phyloP scores from a whole-genome alignment of 2,888 invertebrate genomes.

The Synergus itoensis region DNA sequence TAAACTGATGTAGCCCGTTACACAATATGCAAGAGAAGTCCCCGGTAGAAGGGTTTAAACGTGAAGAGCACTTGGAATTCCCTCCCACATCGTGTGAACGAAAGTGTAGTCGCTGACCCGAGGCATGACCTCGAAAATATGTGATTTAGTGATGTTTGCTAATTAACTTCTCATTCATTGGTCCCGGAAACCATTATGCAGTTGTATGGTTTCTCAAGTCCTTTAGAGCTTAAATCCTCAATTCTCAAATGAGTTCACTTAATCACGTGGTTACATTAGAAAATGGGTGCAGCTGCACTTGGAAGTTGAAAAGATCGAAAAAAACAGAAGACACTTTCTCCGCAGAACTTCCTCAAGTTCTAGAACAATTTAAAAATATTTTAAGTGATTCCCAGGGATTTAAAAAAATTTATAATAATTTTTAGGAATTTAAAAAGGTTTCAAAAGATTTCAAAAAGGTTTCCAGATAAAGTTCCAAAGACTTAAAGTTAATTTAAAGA shows the following conservation, averaged over 20 bases:
- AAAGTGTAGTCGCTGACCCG: slow-evolving; percentile 29
- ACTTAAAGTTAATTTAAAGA: too few relatives aligned
- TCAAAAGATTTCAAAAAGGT: too few relatives aligned
- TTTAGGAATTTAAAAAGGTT: too few relatives aligned
- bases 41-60: slow-evolving; percentile 10
- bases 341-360: too few relatives aligned
- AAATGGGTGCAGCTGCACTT: slow-evolving; percentile 9
- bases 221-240: slow-evolving; percentile 2
- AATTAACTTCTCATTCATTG: slow-evolving; percentile 4
- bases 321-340: not conserved
- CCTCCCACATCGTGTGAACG: slow-evolving; percentile 9
- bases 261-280: not conserved
- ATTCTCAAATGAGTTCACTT: slow-evolving; percentile 17
- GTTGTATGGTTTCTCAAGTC: slow-evolving; percentile 17
- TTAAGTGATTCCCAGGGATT: too few relatives aligned
- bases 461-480: too few relatives aligned
- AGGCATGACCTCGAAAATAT: slow-evolving; percentile 15
- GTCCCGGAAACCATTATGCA: not conserved
- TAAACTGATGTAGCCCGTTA: slow-evolving; percentile 25
- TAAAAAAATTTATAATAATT: too few relatives aligned
- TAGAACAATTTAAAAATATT: too few relatives aligned
- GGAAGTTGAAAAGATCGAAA: not conserved
- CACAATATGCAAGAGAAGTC: slow-evolving; percentile 19
- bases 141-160: not conserved
- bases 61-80: slow-evolving; percentile 29